Base-by-base conservation (phyloP, 2,113 vertebrate species). In the Tachycineta bicolor region DNA sequence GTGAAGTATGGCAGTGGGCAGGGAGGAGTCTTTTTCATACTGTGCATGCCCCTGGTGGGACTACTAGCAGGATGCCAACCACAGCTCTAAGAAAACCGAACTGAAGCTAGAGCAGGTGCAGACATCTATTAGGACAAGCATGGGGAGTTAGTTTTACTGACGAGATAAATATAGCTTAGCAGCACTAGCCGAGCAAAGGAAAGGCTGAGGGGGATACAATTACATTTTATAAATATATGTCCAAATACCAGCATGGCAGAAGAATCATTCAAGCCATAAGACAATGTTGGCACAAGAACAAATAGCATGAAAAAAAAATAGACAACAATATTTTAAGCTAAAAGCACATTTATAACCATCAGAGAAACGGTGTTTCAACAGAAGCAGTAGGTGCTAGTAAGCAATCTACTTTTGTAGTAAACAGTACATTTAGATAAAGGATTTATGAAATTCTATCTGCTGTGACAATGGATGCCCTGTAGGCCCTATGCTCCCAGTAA, bases 91-190 rank as follows among this genome's bases (percentile, higher is more conserved):
- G 33, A 70, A 89, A 64, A 70, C 47, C 55, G 37, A 91, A 91
- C 69, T 60, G 88, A 39, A 76, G 43, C 39, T 44, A 43, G 55
- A 94, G 89, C 94, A 95, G 94, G 93, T 96, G 96, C 91, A 93
- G 43, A 74, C 55, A 67, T 31, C 86, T 28, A 43, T 43, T 9
- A 90, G 34, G 89, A 64, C 55, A 79, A 58, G 73, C 91, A 69
- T 28, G 21, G 59, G 67, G 71, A 88, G 16, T 88, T 33, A 33
- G 67, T 83, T 92, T 81, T 90, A 89, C 67, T 55, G 88, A 39
- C 43, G 90, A 83, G 64, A 81, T 55, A 88, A 92, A 94, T 77
- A 92, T 86, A 97, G 71, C n/a, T 81, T 59, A 63, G 80, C 22
- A 58, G 75, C 37, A 25, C 70, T 58, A 88, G 71, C 55, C 68